These are phyloP conservation scores for Scopus umbretta DNA, from an alignment of 2,113 vertebrate genomes.

Conservation along the genomic window DNA sequence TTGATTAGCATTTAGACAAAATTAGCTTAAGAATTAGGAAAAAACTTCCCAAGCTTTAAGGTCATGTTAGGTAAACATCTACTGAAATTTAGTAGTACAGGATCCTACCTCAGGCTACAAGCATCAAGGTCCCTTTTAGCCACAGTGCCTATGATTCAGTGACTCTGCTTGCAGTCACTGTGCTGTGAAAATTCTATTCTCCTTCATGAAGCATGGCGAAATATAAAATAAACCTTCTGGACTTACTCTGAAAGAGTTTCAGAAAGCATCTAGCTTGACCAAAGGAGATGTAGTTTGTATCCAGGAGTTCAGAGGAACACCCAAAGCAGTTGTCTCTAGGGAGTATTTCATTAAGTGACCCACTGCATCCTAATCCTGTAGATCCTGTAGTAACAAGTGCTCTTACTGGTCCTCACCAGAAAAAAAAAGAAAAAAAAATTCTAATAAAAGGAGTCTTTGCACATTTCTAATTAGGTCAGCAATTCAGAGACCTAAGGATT, in stretches of 20 bases:
- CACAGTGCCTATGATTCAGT: neutral
- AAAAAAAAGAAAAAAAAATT: neutral
- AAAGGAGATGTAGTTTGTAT: neutral
- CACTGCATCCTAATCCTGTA: neutral
- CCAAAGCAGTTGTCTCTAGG: neutral
- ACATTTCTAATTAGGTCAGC: neutral
- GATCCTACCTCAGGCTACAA: neutral
- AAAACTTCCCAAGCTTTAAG: neutral
- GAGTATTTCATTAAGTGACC: neutral
- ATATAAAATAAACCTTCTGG: neutral
- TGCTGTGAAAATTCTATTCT: neutral
- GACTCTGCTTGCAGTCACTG: neutral
- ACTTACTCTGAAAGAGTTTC: neutral
- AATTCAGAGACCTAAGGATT: neutral
- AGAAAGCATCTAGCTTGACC: neutral
- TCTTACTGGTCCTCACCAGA: neutral
- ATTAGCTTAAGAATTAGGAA: neutral
- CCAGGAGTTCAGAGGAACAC: neutral
- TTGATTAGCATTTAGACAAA: neutral
- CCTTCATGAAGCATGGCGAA: neutral
- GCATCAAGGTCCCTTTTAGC: neutral
- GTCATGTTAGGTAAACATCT: neutral
- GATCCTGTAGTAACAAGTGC: neutral
- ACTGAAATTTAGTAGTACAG: neutral
- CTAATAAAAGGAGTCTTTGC: neutral